phyloP scores from a whole-genome alignment of 2,888 invertebrate species.

The Plemyria rubiginata region DNA sequence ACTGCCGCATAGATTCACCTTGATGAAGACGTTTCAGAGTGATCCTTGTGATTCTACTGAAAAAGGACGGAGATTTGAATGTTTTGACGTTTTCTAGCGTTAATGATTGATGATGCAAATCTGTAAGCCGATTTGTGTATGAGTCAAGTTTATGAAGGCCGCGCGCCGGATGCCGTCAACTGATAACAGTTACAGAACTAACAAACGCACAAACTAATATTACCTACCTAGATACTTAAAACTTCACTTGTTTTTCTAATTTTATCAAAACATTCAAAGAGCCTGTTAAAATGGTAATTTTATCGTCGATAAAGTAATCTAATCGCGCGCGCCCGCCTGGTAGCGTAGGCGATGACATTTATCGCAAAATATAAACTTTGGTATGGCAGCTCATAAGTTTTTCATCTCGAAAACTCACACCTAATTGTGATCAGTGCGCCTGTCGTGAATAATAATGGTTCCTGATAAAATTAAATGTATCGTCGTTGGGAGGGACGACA shows the following conservation, averaged over 20 bases:
- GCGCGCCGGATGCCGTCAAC: conserved; percentile 62
- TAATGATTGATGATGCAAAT: conserved; percentile 62
- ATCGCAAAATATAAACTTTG: conserved; percentile 28
- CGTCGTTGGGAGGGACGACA: conserved; percentile 21
- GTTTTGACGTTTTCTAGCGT: conserved; percentile 44
- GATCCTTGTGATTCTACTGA: no score
- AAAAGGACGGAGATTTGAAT: conserved; percentile 3
- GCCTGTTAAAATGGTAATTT: conserved; percentile 26
- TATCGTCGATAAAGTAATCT: conserved; percentile 37
- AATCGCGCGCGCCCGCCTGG: conserved; percentile 30
- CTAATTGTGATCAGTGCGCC: conserved; percentile 30
- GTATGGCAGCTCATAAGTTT: conserved; percentile 18
- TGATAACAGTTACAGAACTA: conserved; percentile 58
- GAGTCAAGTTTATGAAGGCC: conserved; percentile 69
- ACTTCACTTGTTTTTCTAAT: conserved; percentile 8
- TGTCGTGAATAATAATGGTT: conserved; percentile 34
- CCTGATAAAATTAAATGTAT: conserved; percentile 31
- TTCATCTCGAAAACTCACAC: conserved; percentile 25
- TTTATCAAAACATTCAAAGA: conserved; percentile 18
- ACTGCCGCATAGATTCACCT: neutral
- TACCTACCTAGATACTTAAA: conserved; percentile 9
- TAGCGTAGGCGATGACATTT: conserved; percentile 34
- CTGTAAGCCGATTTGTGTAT: conserved; percentile 54
- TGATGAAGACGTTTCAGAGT: no score
- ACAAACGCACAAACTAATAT: conserved; percentile 36